These are phyloP conservation scores for Gallinago undulata DNA, from an alignment of 2,113 vertebrate species.

Conservation along the genomic window DNA sequence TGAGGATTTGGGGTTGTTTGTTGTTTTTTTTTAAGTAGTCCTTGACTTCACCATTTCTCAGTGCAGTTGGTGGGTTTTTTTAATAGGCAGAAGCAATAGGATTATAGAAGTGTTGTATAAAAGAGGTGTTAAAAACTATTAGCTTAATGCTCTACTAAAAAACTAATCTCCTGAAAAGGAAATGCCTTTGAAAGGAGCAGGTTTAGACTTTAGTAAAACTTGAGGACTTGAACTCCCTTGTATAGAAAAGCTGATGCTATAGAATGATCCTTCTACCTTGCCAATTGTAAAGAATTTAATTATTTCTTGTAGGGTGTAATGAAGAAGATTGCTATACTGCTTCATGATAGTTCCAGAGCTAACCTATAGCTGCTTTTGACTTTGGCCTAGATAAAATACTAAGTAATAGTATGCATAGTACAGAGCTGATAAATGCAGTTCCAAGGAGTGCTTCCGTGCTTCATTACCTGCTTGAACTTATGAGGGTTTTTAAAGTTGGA, in stretches of 20 bases:
- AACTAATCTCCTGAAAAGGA: not conserved
- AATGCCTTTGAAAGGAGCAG: not conserved
- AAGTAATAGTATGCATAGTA: not conserved
- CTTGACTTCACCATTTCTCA: not conserved
- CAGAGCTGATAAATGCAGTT: not conserved
- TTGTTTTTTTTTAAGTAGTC: not conserved
- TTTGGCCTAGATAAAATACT: not conserved
- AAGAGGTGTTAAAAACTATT: not conserved
- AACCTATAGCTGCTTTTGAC: not conserved
- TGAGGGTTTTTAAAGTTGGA: not conserved
- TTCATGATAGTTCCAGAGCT: not conserved
- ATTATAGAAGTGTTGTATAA: not conserved
- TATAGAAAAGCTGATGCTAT: not conserved
- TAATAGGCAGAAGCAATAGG: not conserved
- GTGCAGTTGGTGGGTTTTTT: not conserved
- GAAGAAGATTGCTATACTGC: not conserved
- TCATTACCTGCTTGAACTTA: not conserved
- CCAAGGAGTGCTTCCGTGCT: not conserved
- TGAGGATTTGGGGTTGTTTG: not conserved
- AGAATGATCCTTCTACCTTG: not conserved
- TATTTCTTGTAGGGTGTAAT: not conserved
- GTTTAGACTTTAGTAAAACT: not conserved
- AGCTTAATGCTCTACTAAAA: not conserved
- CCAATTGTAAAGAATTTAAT: not conserved
- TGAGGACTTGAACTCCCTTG: not conserved